Evolutionary conservation across 2,888 invertebrate genomes (phyloP), one percentile per base, ranked within the genome.

Genomic region (Euzetes globulus): DNA sequence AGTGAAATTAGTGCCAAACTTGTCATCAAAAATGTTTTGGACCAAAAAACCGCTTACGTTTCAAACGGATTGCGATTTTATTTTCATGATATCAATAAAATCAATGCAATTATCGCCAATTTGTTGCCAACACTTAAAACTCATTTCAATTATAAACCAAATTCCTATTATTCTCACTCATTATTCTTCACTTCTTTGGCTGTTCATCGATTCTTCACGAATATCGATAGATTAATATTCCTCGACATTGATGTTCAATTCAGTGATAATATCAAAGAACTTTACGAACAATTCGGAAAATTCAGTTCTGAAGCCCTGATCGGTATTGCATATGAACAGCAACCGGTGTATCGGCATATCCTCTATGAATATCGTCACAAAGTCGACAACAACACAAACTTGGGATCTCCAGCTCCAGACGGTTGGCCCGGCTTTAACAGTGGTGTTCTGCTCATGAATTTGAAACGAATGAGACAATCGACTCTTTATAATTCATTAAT

Each of bases 231-330:
- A 77, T 88, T 89, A 19, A 87, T 90, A 77, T 86, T 91, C 83
- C 83, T 91, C 71, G 92, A 92, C 83, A 88, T 89, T 78, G 92
- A 92, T 84, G 87, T 90, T 71, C 88, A 88, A 82, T 88, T 92
- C 82, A 85, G 87, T 78, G 85, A 85, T 27, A 90, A 90, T 81
- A 85, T 91, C 52, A 84, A 84, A 63, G 82, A 88, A 76, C 83
- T 92, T 5, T 88, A 89, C 80, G 82, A 85, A 17, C 86, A 89
- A 79, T 92, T 92, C 81, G 83, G 87, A 17, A 84, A 85, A 68
- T 91, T 91, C 81, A 84, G 86, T 29, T 78, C 84, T 0, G 83
- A 86, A 71, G 87, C 89, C 77, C 81, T 91, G 19, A 88, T 90
- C 79, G 91, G 90, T 0, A 82, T 90, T 33, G 88, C 88, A 0